Evolutionary conservation across 2,113 vertebrate species (phyloP), one percentile per base, ranked within the genome.

Genomic region (Parotia lawesii): DNA sequence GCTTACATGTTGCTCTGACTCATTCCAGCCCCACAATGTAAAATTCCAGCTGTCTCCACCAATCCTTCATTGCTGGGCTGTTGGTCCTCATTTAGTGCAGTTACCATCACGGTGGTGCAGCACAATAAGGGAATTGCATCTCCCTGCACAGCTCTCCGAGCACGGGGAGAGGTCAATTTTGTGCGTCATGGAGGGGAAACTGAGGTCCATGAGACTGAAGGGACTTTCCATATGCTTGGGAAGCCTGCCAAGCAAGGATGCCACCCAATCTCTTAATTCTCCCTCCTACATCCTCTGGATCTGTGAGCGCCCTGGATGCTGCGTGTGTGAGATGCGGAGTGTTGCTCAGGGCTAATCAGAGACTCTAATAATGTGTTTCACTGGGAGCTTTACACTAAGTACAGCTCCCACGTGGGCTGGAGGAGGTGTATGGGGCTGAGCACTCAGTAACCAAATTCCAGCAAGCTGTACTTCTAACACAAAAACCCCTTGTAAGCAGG

Each of bases 1-100:
- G 64, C 78, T 93, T 37, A 22, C 87, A 58, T 4, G 7, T 82
- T 95, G 77, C 73, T 91, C 89, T 94, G 93, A 90, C 62, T 89
- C 89, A 89, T 85, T 96, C 70, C 62, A 87, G 74, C 60, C 50
- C 81, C 56, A 62, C 67, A 66, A 44, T 48, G 56, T 1, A 7
- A 74, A 83, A 77, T 85, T 85, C 87, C 78, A 83, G 40, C 85
- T 87, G 70, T 83, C 53, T 91, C 38, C 72, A 66, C 58, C 3
- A 7, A 87, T 83, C 50, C 85, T 65, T 87, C 67, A 54, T 8
- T 76, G 67, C 38, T 50, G 71, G 67, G 42, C 79, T 50, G 54
- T 54, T 93, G 82, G 66, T 54, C 60, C 75, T 94, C 50, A 15
- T 87, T 94, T 87, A 58, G 54, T 7, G 22, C 42, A 35, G 51